Evolutionary conservation across 2,888 invertebrate genomes (phyloP).

Genomic region (Cosmia trapezina): DNA sequence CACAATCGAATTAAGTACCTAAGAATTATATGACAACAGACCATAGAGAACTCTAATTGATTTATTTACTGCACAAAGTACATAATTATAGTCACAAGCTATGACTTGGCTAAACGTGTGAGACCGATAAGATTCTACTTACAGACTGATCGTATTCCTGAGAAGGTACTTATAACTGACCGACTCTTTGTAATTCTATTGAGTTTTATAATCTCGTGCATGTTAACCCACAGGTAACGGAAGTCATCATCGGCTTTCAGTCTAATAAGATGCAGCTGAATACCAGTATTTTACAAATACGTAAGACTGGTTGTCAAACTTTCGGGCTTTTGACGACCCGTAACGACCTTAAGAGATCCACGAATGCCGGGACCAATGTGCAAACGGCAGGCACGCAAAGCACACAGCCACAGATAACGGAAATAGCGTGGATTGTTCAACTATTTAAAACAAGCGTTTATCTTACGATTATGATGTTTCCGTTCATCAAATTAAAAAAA

Average conservation of each 20-base stretch:
- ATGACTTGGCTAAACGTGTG: not conserved
- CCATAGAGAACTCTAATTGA: not conserved
- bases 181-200: not conserved
- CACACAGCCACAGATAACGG: not conserved
- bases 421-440: not conserved
- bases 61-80: slow-evolving; percentile 3
- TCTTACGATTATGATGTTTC: not conserved
- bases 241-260: too few relatives aligned
- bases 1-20: not conserved
- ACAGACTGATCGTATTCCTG: not conserved
- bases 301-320: too few relatives aligned
- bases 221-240: not conserved
- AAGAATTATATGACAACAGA: not conserved
- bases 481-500: not conserved
- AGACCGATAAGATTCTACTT: not conserved
- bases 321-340: too few relatives aligned
- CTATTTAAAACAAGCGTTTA: not conserved
- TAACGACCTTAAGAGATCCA: too few relatives aligned
- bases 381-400: too few relatives aligned
- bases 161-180: not conserved
- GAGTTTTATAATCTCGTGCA: not conserved
- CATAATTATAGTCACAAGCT: not conserved
- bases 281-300: too few relatives aligned
- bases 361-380: too few relatives aligned
- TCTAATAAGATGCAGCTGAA: too few relatives aligned